These are phyloP conservation scores for Drosophila ustulata DNA, from an alignment of 2,888 invertebrate species.

Conservation along the genomic window DNA sequence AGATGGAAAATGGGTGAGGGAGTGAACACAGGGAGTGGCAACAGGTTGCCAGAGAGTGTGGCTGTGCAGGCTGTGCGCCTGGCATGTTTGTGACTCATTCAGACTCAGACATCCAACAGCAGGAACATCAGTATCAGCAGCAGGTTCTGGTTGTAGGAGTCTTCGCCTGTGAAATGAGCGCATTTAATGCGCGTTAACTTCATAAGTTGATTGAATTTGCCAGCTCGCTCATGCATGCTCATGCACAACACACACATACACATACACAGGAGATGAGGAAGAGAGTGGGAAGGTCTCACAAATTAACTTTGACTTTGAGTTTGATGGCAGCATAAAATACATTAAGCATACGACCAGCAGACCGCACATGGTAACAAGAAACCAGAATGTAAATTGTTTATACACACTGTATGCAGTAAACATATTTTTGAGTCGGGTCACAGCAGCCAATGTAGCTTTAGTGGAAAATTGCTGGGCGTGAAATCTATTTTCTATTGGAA, in stretches of 20 bases:
- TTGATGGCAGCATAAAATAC: constrained; percentile 62
- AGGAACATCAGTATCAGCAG: background rate
- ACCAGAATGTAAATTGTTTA: constrained; percentile 46
- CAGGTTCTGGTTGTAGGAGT: background rate
- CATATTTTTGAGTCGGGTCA: background rate
- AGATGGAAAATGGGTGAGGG: background rate
- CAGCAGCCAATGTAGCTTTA: background rate
- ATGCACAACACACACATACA: constrained; percentile 11
- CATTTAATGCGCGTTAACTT: constrained; percentile 73
- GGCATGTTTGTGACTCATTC: constrained; percentile 11
- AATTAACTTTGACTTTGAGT: constrained; percentile 73
- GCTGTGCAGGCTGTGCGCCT: constrained; percentile 4
- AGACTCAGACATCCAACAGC: constrained; percentile 1
- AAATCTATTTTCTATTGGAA: constrained; percentile 62
- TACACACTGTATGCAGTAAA: constrained; percentile 40
- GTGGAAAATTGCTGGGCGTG: constrained; percentile 42
- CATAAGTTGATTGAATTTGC: constrained; percentile 74
- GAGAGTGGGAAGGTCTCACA: constrained; percentile 22
- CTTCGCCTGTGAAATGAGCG: constrained; percentile 53
- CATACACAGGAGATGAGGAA: constrained; percentile 12
- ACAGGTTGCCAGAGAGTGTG: constrained; percentile 12
- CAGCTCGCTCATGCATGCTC: background rate
- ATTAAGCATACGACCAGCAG: constrained; percentile 69
- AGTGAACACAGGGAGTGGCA: constrained; percentile 8
- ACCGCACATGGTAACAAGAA: constrained; percentile 13